Conservation (phyloP, 23 tunicate genomes). For the Aplidium turbinatum region DNA sequence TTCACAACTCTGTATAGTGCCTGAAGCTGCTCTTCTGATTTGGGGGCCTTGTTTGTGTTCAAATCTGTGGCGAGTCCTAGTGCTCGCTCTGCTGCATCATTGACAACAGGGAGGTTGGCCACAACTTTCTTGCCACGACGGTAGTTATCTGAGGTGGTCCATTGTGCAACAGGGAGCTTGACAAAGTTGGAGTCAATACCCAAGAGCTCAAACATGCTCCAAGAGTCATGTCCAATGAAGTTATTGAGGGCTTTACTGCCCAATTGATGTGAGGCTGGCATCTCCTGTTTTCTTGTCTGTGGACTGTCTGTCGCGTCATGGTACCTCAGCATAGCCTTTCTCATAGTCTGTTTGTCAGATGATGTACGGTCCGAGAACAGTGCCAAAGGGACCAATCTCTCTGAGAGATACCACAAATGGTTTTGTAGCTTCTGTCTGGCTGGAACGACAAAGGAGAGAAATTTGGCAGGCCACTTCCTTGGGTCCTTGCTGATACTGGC, state of each 20-base stretch:
- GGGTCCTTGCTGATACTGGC: too few species aligned
- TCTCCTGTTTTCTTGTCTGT: too few species aligned
- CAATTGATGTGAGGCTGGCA: too few species aligned
- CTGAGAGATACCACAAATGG: slow-evolving; percentile 10
- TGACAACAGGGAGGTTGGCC: background rate
- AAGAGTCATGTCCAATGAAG: too few species aligned
- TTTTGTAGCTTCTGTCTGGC: slow-evolving; percentile 3
- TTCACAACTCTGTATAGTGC: background rate
- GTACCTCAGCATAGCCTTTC: background rate
- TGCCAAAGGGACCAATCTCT: slow-evolving; percentile 3
- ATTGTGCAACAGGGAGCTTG: background rate
- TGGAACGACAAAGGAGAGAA: background rate
- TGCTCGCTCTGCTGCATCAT: slow-evolving; percentile 12
- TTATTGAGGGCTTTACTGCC: too few species aligned
- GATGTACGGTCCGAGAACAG: background rate
- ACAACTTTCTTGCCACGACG: background rate
- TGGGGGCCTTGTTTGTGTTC: slow-evolving; percentile 1
- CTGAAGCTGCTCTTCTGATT: background rate
- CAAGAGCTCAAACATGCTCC: background rate
- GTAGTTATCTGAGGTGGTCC: background rate
- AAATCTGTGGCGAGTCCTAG: slow-evolving; percentile 11
- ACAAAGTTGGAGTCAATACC: background rate
- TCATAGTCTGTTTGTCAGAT: background rate
- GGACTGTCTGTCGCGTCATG: too few species aligned
- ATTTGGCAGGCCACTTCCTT: too few species aligned